A percentile compares a stretch with the other conserved stretches of the same genome.
These are phyloP conservation scores for Psittacula echo DNA, from an alignment of 2,797 vertebrate species.

Conservation along the genomic window DNA sequence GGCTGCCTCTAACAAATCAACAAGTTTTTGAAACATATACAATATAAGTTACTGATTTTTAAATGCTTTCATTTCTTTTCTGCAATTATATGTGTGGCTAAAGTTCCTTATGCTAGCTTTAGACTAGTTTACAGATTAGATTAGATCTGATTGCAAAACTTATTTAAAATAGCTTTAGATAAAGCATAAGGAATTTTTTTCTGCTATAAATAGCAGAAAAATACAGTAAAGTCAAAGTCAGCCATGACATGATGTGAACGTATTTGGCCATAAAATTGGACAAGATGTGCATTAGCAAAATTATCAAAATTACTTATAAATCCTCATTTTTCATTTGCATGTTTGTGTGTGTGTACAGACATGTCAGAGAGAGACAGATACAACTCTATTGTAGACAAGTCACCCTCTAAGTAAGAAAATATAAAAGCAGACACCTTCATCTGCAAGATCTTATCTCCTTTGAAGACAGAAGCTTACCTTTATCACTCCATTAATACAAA, in stretches of 20 bases:
- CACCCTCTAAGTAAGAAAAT: not conserved
- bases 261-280: not conserved
- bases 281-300: not conserved
- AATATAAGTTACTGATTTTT: not conserved
- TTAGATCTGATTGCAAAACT: not conserved
- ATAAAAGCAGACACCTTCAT: not conserved
- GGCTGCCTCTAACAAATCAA: not conserved
- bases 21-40: not conserved
- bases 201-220: conserved; percentile 13
- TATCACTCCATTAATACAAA: not conserved
- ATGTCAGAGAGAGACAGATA: not conserved
- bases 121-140: not conserved
- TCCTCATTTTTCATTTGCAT: not conserved
- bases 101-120: not conserved
- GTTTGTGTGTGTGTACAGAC: not conserved
- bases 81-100: not conserved
- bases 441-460: not conserved
- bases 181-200: not conserved
- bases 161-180: not conserved
- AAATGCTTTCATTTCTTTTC: not conserved
- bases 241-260: not conserved
- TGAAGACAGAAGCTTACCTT: not conserved
- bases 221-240: not conserved
- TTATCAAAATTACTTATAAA: not conserved
- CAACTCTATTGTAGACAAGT: not conserved